Base-by-base conservation (phyloP, 2,888 invertebrate genomes). In the Eupithecia inturbata region DNA sequence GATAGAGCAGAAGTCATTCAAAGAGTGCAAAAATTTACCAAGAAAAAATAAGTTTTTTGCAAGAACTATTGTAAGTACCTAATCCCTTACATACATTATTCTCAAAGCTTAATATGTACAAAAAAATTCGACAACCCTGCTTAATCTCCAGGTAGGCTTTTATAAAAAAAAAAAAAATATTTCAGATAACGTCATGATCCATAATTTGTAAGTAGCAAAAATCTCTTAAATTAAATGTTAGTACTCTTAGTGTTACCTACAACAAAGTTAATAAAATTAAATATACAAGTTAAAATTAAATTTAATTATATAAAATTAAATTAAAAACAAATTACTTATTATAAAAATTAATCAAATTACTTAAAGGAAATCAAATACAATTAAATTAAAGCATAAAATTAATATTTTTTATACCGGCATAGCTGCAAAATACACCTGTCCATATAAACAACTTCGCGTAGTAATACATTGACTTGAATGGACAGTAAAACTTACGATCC, bases 381-480 rank as follows among this genome's bases (percentile, higher is more conserved):
- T n/a, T n/a, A n/a, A n/a, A n/a, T n/a, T n/a, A n/a, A n/a, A n/a
- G n/a, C n/a, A n/a, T n/a, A n/a, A n/a, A n/a, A n/a, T n/a, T n/a
- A n/a, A n/a, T n/a, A n/a, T n/a, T n/a, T n/a, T n/a, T n/a, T 36
- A 3, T 28, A 28, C 28, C 60, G 22, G 26, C 28, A 28, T 28
- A 60, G 22, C 53, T 53, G 53, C 53, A 63, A 31, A 64, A 33
- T 39, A 66, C 39, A 66, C 39, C 39, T 66, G 36, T 36, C 36
- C n/a, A 36, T 26, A 66, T 66, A 66, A 66, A 66, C 41, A 66
- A 66, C 39, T 36, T 41, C 66, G 16, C 66, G 39, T 41, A 22
- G 36, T n/a, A 33, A 41, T 36, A n/a, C 26, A 66, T 68, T 60
- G 68, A 71, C 68, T 71, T 71, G 60, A 67, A 72, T 67, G 53